Evolutionary conservation across 2,797 vertebrate species (phyloP).

Genomic region (Pelochelys cantorii): DNA sequence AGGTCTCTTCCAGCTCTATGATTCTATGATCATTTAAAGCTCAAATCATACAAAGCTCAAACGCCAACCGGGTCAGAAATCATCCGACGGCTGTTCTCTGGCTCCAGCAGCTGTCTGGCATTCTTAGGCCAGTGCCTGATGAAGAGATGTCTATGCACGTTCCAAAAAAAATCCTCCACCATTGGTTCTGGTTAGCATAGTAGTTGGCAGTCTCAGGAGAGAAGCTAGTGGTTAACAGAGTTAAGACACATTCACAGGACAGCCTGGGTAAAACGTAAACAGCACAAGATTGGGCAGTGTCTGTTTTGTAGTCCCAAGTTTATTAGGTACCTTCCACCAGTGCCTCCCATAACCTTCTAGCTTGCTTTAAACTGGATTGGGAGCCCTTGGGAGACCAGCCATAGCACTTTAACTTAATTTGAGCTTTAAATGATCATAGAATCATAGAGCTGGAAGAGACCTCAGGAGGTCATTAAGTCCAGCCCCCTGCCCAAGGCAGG

Average conservation of each 20-base stretch:
- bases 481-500: too few species aligned
- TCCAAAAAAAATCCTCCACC: not conserved
- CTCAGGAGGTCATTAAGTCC: too few species aligned
- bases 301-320: not conserved
- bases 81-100: not conserved
- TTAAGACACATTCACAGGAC: fast-evolving
- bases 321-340: not conserved
- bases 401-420: fast-evolving
- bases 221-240: not conserved
- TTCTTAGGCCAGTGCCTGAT: not conserved
- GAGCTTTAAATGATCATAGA: too few species aligned
- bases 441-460: too few species aligned
- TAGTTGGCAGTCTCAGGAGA: not conserved
- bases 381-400: not conserved
- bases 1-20: too few species aligned
- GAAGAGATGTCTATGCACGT: not conserved
- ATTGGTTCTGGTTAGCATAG: not conserved
- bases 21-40: too few species aligned
- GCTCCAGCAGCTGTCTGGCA: not conserved
- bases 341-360: not conserved
- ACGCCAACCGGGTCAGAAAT: not conserved
- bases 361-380: not conserved
- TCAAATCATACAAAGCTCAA: not conserved
- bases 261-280: not conserved
- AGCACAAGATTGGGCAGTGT: not conserved